A percentile compares a stretch with the other conserved stretches of the same genome.
Evolutionary conservation across 2,888 invertebrate genomes (phyloP).

Genomic region (Microdon myrmicae): DNA sequence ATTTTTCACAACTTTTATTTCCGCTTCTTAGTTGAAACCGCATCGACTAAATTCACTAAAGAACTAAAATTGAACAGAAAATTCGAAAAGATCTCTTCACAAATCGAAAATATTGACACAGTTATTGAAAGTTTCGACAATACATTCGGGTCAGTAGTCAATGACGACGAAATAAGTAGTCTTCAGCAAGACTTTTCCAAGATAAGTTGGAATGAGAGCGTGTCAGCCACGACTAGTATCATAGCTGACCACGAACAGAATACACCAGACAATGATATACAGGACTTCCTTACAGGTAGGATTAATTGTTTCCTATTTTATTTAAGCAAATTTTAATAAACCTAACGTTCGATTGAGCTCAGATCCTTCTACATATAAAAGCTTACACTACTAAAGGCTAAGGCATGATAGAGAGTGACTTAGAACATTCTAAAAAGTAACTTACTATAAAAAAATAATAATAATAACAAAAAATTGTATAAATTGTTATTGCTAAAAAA

Average conservation of each 20-base stretch:
- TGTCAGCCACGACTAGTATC: conserved; percentile 64
- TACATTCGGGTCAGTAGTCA: conserved; percentile 61
- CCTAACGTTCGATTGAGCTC: too few relatives aligned
- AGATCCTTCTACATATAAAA: not conserved
- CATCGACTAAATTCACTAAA: not conserved
- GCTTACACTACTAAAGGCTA: not conserved
- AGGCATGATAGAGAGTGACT: conserved; percentile 46
- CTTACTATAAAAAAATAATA: too few relatives aligned
- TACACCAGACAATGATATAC: conserved; percentile 66
- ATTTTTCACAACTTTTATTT: too few relatives aligned
- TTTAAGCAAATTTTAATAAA: too few relatives aligned
- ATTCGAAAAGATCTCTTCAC: conserved; percentile 63
- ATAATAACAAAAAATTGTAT: too few relatives aligned
- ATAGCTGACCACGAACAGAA: conserved; percentile 64
- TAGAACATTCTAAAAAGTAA: too few relatives aligned
- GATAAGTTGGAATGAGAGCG: conserved; percentile 67
- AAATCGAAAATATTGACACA: conserved; percentile 60
- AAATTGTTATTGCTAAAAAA: too few relatives aligned
- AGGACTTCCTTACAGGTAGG: conserved; percentile 66
- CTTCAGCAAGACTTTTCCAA: conserved; percentile 66
- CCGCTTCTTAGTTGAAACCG: conserved; percentile 2
- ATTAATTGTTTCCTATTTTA: too few relatives aligned
- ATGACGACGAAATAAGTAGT: conserved; percentile 65
- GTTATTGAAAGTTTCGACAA: conserved; percentile 59
- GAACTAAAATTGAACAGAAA: conserved; percentile 63